phyloP scores from a whole-genome alignment of 2,888 invertebrate species.

The Lithosia quadra region DNA sequence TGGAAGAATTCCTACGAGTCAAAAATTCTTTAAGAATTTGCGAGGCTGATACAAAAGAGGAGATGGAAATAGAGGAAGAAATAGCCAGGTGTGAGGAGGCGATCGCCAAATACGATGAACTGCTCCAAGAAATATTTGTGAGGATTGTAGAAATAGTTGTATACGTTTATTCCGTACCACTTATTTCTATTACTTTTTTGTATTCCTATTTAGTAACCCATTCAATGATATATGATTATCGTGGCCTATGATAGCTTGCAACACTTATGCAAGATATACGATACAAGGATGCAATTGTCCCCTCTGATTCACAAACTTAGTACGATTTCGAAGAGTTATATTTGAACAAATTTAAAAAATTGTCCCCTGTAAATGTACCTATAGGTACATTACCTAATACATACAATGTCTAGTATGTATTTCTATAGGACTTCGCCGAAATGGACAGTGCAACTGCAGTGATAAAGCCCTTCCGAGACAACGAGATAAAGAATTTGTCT shows the following conservation, averaged over 20 bases:
- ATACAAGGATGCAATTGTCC: too few species aligned
- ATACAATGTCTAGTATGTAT: conserved; percentile 7
- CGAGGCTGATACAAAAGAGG: conserved; percentile 91
- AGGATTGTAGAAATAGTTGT: conserved; percentile 37
- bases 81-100: conserved; percentile 90
- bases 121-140: conserved; percentile 91
- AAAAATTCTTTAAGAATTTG: conserved; percentile 93
- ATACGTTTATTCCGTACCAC: not conserved
- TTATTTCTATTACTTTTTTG: too few species aligned
- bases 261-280: too few species aligned
- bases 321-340: too few species aligned
- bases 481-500: conserved; percentile 73
- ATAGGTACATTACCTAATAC: too few species aligned
- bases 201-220: too few species aligned
- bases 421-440: conserved; percentile 66
- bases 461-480: conserved; percentile 64
- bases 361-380: too few species aligned
- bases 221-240: too few species aligned
- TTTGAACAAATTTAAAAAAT: too few species aligned
- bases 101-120: conserved; percentile 89
- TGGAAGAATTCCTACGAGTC: conserved; percentile 93
- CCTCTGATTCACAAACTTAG: too few species aligned
- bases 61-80: conserved; percentile 89
- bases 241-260: too few species aligned
- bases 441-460: conserved; percentile 63